Conservation (phyloP, 2,888 invertebrate species). For the Bimastos eiseni region DNA sequence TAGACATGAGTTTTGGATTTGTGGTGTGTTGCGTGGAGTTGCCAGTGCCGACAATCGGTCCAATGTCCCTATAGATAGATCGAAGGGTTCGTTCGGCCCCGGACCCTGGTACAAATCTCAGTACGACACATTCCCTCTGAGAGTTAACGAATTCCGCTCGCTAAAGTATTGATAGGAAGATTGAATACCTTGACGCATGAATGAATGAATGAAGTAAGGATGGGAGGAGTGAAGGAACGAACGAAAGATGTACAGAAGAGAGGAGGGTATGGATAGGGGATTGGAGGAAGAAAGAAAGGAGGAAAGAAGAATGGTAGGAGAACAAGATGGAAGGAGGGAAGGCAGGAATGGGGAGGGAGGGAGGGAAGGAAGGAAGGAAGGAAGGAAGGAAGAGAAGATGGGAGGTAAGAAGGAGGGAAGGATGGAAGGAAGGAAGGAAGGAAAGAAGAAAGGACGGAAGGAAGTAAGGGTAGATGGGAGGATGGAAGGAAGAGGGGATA, state of each 20-base stretch:
- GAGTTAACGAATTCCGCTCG: neutral
- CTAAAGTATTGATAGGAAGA: neutral
- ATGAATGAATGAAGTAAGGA: neutral
- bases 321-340: too few species aligned
- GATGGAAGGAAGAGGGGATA: too few species aligned
- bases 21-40: neutral
- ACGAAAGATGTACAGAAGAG: neutral
- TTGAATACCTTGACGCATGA: neutral
- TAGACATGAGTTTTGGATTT: neutral
- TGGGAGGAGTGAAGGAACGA: neutral
- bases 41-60: neutral
- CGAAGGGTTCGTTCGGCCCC: neutral
- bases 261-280: too few species aligned
- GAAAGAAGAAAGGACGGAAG: too few species aligned
- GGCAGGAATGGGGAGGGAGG: too few species aligned
- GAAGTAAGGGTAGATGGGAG: too few species aligned
- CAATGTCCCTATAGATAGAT: neutral
- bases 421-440: too few species aligned
- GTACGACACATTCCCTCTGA: neutral
- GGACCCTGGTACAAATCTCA: neutral
- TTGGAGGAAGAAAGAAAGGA: too few species aligned
- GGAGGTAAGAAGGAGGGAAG: too few species aligned
- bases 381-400: too few species aligned
- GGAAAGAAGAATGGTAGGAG: too few species aligned
- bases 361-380: too few species aligned